Base-by-base conservation (phyloP, 64 coral and sea anemone species). In the Anthopleura sola region DNA sequence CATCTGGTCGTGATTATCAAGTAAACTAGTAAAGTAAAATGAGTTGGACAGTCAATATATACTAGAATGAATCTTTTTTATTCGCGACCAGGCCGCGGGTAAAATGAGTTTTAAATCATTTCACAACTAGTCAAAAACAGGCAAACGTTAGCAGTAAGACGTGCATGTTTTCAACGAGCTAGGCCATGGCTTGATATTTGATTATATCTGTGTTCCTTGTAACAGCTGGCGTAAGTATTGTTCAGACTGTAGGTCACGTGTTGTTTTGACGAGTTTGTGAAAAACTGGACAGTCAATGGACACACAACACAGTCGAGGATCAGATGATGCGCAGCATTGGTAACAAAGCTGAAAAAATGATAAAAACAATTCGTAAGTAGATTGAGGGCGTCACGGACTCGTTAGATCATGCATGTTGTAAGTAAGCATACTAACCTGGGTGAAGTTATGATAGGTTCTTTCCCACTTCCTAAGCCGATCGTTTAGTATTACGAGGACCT, bases 281-380 rank as follows among this genome's bases (percentile, higher is more conserved):
- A 94, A 86, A 33, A 98, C 96, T 15, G 96, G 96, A 32, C 96
- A 98, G 38, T 94, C 96, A 2, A 98, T 75, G 0, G 96, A 98
- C 5, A 94, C 78, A 60, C 96, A 98, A 24, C 89, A 54, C 37
- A 98, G 32, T 33, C 84, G 78, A 19, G 49, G 75, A 56, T 98
- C 92, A 87, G 92, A 90, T 90, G 96, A 89, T 31, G 87, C 92
- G 66, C 89, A 92, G 53, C 96, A 98, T 60, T 94, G 85, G 85
- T 89, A 94, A 80, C 96, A 98, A 20, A 98, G 68, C 96, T 98
- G 44, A 28, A 81, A 86, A 50, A 60, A 53, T 16, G 1, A 51
- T 51, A 13, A 64, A 23, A 49, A 49, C 5, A 44, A 44, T 44
- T 44, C 1, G 9, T 6, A 78, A 20, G 56, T 37, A 0, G 46